These are phyloP conservation scores for Bhutanitis thaidina DNA, from an alignment of 2,888 invertebrate species.

Conservation along the genomic window DNA sequence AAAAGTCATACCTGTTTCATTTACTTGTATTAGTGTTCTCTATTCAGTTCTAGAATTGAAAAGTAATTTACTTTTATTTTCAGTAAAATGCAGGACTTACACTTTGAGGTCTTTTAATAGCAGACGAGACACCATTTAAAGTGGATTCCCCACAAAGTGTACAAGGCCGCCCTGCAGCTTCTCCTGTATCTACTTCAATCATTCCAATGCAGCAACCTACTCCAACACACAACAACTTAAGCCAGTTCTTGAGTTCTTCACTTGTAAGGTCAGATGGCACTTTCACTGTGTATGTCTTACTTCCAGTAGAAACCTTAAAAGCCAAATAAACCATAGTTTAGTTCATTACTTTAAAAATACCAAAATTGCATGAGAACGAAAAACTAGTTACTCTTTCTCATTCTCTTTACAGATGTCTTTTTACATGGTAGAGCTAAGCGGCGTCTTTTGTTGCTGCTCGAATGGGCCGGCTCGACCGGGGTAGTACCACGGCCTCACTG, in stretches of 20 bases:
- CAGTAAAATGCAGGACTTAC: slow-evolving; percentile 40
- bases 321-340: background rate
- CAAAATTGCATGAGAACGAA: too few relatives aligned
- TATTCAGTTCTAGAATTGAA: too few relatives aligned
- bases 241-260: slow-evolving; percentile 73
- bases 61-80: too few relatives aligned
- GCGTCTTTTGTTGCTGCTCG: too few relatives aligned
- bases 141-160: slow-evolving; percentile 65
- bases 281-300: slow-evolving; percentile 77
- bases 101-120: slow-evolving; percentile 54
- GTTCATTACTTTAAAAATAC: too few relatives aligned
- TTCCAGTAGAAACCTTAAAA: slow-evolving; percentile 59
- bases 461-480: too few relatives aligned
- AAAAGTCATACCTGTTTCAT: too few relatives aligned
- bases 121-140: slow-evolving; percentile 51
- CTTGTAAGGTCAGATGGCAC: slow-evolving; percentile 70
- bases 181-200: slow-evolving; percentile 72
- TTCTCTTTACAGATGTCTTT: too few relatives aligned
- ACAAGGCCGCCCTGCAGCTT: slow-evolving; percentile 64
- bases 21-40: too few relatives aligned
- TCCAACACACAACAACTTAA: slow-evolving; percentile 70
- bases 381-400: too few relatives aligned
- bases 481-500: too few relatives aligned
- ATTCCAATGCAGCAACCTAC: slow-evolving; percentile 79
- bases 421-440: too few relatives aligned